Evolutionary conservation across 2,888 invertebrate genomes (phyloP).

Genomic region (Drosophila meridionalis): DNA sequence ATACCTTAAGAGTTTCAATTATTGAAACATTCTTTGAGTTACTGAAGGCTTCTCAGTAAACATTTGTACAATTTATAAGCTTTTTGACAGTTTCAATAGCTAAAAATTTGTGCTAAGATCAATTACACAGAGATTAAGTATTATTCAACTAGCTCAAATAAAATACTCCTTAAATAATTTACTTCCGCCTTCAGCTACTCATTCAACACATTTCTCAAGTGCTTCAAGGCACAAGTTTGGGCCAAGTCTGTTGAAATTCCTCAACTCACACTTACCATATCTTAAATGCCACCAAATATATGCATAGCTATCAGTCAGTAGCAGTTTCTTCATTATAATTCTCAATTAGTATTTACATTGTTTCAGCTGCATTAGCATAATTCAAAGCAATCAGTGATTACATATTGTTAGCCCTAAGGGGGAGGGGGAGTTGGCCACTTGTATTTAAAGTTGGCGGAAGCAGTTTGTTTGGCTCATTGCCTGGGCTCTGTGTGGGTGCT

Average conservation of each 20-base stretch:
- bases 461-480: conserved; percentile 9
- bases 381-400: not conserved
- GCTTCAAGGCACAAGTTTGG: too few species aligned
- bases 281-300: not conserved
- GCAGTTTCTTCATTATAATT: not conserved
- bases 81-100: not conserved
- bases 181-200: not conserved
- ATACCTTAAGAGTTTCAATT: not conserved
- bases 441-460: conserved; percentile 34
- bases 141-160: not conserved
- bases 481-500: conserved; percentile 15
- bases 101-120: not conserved
- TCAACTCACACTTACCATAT: not conserved
- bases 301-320: too few species aligned
- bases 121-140: not conserved
- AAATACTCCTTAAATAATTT: not conserved
- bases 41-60: too few species aligned
- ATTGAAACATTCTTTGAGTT: too few species aligned
- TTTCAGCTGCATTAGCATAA: conserved; percentile 3
- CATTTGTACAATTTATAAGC: not conserved
- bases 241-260: not conserved
- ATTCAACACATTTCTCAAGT: not conserved
- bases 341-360: not conserved
- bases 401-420: not conserved
- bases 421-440: not conserved